Evolutionary conservation across 2,113 vertebrate species (phyloP), one percentile per base, ranked within the genome.

Genomic region (Phaethornis superciliosus): DNA sequence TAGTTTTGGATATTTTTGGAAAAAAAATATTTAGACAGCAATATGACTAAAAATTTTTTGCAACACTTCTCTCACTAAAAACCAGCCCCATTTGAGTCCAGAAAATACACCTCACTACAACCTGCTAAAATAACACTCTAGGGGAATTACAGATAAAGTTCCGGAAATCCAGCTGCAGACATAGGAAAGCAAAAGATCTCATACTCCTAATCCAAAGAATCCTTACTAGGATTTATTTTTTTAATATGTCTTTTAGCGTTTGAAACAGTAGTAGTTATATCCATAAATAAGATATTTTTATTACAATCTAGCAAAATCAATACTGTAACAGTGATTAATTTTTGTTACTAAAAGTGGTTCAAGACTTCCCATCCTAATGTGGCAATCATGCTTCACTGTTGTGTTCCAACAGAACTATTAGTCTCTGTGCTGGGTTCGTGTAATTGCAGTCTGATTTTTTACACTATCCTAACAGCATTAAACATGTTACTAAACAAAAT

Each of bases 401-500:
- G 94, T 95, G 84, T 69, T 97, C 71, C 94, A 95, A 74, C 81
- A 94, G 94, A 97, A 96, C 94, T 96, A 96, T 97, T 96, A 95
- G 85, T 96, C 95, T 96, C 91, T 83, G 88, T 72, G 90, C 87
- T 89, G 65, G 72, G 88, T 90, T 92, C 76, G 52, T 87, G 86
- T 97, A 97, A 98, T 97, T 97, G 96, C 94, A 96, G 75, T 42
- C 90, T 96, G 95, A 97, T 96, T 93, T 95, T 96, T 97, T 97
- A 97, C 92, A 94, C 92, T 89, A 94, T 85, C 93, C 95, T 94
- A 95, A 96, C 82, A 95, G 91, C 83, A 92, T 95, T 98, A 98
- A 97, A 98, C 98, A 97, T 98, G 98, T 98, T 92, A 97, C 97
- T 96, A 97, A 97, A 96, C 9, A 79, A 49, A 96, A 89, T 96